phyloP scores from a whole-genome alignment of 2,888 invertebrate genomes.

The Lasius fuliginosus region DNA sequence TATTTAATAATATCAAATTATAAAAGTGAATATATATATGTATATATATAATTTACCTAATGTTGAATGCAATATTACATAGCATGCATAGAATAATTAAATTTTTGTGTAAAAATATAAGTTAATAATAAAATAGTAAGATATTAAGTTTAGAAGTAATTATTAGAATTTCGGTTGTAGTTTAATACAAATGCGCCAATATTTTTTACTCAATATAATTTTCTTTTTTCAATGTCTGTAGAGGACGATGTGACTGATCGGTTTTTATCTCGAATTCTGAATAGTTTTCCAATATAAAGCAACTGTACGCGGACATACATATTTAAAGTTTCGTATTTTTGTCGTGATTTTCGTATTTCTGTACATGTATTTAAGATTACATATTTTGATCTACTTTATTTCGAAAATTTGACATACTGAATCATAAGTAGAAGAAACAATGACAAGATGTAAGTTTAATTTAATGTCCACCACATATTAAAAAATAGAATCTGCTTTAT shows the following conservation, averaged over 20 bases:
- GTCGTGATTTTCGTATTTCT: constrained; percentile 3
- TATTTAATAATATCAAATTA: too few species aligned
- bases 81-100: neutral
- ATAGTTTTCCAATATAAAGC: constrained; percentile 81
- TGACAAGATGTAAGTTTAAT: constrained; percentile 52
- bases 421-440: neutral
- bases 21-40: too few species aligned
- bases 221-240: constrained; percentile 55
- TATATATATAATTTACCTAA: constrained; percentile 1
- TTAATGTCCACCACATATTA: neutral
- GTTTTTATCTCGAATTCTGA: constrained; percentile 79
- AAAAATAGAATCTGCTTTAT: neutral
- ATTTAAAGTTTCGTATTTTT: constrained; percentile 17
- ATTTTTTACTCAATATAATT: constrained; percentile 7
- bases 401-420: constrained; percentile 71
- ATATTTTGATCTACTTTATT: constrained; percentile 75
- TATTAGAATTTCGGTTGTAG: neutral
- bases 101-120: neutral
- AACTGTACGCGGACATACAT: constrained; percentile 46
- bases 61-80: neutral
- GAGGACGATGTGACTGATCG: constrained; percentile 62
- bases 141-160: neutral
- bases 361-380: constrained; percentile 70
- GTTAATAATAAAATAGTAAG: neutral
- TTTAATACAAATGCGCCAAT: neutral